Conservation (phyloP, 2,797 vertebrate species). For the Dryobates pubescens region DNA sequence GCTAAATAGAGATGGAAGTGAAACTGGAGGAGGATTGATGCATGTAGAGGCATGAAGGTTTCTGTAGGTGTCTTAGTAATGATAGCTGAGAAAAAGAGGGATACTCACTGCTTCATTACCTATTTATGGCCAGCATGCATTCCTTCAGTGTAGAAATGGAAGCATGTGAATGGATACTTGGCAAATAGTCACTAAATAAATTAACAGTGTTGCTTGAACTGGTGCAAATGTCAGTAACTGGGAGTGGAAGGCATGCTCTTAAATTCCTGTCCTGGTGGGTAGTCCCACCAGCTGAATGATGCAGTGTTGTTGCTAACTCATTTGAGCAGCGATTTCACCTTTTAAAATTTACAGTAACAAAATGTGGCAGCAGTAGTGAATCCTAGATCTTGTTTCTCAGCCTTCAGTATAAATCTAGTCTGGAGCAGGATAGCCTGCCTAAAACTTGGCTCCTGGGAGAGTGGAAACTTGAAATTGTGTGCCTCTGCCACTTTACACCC, state of each 20-base stretch:
- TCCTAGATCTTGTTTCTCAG: accelerated
- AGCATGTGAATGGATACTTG: accelerated
- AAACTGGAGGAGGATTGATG: neutral
- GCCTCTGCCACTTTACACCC: neutral
- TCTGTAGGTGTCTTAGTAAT: neutral
- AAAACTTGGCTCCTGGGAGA: neutral
- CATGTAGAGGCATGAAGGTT: neutral
- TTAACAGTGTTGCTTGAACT: neutral
- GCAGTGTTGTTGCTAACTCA: neutral
- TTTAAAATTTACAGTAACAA: neutral
- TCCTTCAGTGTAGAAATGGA: neutral
- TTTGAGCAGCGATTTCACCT: neutral
- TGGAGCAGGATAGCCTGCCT: neutral
- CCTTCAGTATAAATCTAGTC: neutral
- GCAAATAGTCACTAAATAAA: neutral
- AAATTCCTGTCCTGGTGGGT: neutral
- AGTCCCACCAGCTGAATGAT: neutral
- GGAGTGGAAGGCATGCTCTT: neutral
- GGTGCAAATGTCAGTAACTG: neutral
- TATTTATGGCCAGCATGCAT: no score
- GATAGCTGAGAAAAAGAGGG: neutral
- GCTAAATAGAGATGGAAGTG: neutral
- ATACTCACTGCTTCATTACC: neutral
- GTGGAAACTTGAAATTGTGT: neutral
- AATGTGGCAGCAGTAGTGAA: neutral